Base-by-base conservation (phyloP, 2,888 invertebrate species). In the Nephrocerus scutellatus region DNA sequence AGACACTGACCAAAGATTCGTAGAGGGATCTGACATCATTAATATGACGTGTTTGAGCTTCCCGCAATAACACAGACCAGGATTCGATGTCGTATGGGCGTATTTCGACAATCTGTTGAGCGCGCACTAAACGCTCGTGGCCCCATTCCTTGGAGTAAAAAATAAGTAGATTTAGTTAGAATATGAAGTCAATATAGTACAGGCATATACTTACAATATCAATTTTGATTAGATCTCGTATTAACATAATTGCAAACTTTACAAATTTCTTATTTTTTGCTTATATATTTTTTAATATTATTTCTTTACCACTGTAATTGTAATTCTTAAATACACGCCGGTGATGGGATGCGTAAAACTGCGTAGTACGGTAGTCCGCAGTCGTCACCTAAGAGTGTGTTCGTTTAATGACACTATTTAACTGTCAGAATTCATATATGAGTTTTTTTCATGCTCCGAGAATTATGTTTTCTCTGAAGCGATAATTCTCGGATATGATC, bases 51-150 rank as follows among this genome's bases (percentile, higher is more conserved):
- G 80, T 82, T 60, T 95, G 95, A 0, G 92, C 88, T 70, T 98
- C 97, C 37, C 96, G 74, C 32, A 98, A 79, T 39, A 98, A 76
- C 16, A 97, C 77, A 37, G 93, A 93, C 98, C 98, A 99, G 19
- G 96, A 92, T 67, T 99, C 98, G 21, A 95, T 80, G 67, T 98
- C 97, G 60, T 91, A 96, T 0, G 84, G 80, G 50, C 89, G 88
- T 26, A 84, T 80, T 61, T 92, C 87, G 0, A 96, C 82, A 3
- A 86, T 82, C 49, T 85, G 79, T 58, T 89, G 88, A 5, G 89
- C 88, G 20, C 87, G 73, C 49, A 80, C 80, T 25, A 90, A 67
- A 44, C 89, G 80, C 56, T 90, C 89, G 63, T 86, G 87, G 7
- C 87, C 87, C 88, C 88, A 89, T 66, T 88, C 87, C 88, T 88